A percentile compares a stretch with the other conserved stretches of the same genome.
Evolutionary conservation across 1,140 invertebrate genomes (phyloP).

Genomic region (Drepana arcuata): DNA sequence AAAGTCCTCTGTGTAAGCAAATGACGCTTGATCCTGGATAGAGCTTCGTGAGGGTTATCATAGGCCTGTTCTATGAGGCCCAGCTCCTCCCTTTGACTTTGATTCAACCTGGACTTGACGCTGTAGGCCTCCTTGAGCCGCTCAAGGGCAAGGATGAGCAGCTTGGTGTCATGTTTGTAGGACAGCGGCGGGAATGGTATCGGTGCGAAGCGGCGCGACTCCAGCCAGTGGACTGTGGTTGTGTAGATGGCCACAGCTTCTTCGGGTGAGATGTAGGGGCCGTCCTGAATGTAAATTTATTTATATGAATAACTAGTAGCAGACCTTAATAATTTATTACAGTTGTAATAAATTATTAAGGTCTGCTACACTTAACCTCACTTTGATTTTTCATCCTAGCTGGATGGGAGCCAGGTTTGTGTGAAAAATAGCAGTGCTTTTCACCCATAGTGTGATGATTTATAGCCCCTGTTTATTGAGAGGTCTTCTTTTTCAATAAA

Average conservation of each 20-base stretch:
- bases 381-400: too few relatives aligned
- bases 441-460: too few relatives aligned
- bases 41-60: conserved; percentile 99
- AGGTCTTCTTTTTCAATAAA: too few relatives aligned
- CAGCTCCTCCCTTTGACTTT: conserved; percentile 98
- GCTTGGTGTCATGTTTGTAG: conserved; percentile 99
- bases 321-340: too few relatives aligned
- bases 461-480: too few relatives aligned
- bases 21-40: conserved; percentile 99
- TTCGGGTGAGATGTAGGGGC: conserved; percentile 98
- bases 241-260: conserved; percentile 99
- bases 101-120: conserved; percentile 98
- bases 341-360: too few relatives aligned
- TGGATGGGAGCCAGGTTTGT: too few relatives aligned
- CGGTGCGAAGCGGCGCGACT: conserved; percentile 97
- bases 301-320: conserved; percentile 8
- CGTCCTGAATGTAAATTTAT: conserved; percentile 77
- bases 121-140: conserved; percentile 99
- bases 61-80: conserved; percentile 99
- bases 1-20: conserved; percentile 98
- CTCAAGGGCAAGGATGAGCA: conserved; percentile 97
- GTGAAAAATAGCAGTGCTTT: too few relatives aligned
- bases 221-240: conserved; percentile 99
- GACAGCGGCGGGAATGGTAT: conserved; percentile 99
- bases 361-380: too few relatives aligned